Evolutionary conservation across 53 echinoderm and acorn worm species (phyloP), one percentile per base, ranked within the genome.

Genomic region (Arbacia lixula): DNA sequence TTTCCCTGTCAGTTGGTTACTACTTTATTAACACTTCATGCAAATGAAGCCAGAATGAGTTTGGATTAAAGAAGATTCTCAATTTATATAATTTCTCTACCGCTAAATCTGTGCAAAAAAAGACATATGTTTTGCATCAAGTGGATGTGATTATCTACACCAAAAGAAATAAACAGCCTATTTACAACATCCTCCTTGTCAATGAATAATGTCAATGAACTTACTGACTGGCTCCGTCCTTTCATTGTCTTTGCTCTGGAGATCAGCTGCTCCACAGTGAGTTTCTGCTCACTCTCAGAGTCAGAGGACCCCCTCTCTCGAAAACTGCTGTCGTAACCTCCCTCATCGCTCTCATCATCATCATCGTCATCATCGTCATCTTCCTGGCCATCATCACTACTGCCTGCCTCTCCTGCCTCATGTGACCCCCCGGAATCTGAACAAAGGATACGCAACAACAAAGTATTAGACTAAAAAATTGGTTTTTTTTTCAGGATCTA

Each of bases 201-300:
- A n/a, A n/a, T n/a, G n/a, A n/a, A n/a, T n/a, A n/a, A n/a, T n/a
- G n/a, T n/a, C n/a, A n/a, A n/a, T n/a, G n/a, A n/a, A 58, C 77
- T 37, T 58, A 77, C 77, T 30, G 77, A 58, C 38, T 77, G 77
- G 36, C 5, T 12, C 12, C 55, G 28, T 1, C 77, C 77, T 16
- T 77, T 77, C 30, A 11, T 53, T 31, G 72, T 38, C 40, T 90
- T 89, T 35, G 94, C 92, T 53, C 86, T 97, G 24, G 89, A 64
- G 26, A 97, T 87, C 68, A 97, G 62, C 41, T 95, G 90, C 17
- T 82, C 74, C 50, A 91, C 85, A 14, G 88, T 86, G 27, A 89
- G 62, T 28, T 62, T 63, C 32, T 71, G 37, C 53, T 58, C 81
- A 36, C 17, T 39, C 25, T 53, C 66, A 4, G 78, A 67, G 35